Conservation (phyloP, 2,113 vertebrate genomes). For the Phyllopteryx taeniolatus region DNA sequence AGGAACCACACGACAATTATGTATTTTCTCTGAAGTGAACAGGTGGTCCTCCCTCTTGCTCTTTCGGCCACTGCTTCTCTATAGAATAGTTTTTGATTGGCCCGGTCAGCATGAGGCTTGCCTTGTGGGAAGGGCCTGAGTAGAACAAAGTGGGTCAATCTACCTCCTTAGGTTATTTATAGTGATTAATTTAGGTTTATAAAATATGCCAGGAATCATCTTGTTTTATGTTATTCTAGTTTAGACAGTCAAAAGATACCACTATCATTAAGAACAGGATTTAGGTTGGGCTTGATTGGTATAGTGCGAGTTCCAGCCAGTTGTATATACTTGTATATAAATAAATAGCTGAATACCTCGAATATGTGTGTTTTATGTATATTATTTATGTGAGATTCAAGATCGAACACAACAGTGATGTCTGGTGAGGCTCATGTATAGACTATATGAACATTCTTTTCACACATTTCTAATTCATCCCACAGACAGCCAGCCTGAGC, state of each 20-base stretch:
- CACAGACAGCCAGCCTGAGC: too few relatives aligned
- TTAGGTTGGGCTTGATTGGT: neutral
- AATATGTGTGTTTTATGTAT: neutral
- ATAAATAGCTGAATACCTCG: neutral
- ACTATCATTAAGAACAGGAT: neutral
- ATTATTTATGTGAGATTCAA: neutral
- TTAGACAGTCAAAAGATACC: neutral
- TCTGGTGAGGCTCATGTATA: neutral
- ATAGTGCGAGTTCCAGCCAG: neutral
- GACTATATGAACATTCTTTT: neutral
- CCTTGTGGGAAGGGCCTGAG: slow-evolving; percentile 20
- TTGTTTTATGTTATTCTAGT: neutral
- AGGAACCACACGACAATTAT: slow-evolving; percentile 35
- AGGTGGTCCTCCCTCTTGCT: slow-evolving; percentile 22
- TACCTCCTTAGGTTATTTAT: slow-evolving; percentile 9
- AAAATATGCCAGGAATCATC: neutral
- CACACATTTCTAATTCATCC: too few relatives aligned
- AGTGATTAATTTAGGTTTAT: neutral
- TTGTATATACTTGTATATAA: neutral
- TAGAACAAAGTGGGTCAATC: slow-evolving; percentile 2
- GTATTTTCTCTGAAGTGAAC: slow-evolving; percentile 32
- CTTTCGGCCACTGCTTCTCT: slow-evolving; percentile 24
- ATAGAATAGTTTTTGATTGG: slow-evolving; percentile 25
- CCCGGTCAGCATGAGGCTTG: slow-evolving; percentile 12
- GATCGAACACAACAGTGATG: neutral